Evolutionary conservation across 2,888 invertebrate species (phyloP), one percentile per base, ranked within the genome.

Genomic region (Magallana nippona): DNA sequence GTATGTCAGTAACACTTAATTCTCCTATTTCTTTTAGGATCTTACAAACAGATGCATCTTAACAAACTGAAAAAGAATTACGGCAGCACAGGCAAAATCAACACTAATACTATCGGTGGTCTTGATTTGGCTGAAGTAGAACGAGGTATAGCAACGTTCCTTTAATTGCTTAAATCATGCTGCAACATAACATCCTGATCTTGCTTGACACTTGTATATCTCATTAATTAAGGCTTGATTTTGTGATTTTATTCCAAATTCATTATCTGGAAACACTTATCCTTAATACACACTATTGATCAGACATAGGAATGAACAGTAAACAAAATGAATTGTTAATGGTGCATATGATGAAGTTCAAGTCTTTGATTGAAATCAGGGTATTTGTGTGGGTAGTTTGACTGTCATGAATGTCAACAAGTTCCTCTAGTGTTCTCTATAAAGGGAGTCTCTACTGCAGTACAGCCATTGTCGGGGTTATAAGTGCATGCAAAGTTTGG

Each of bases 41-140:
- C 92, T 5, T 92, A 92, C 85, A 90, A 90, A 71, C 91, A 91
- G 79, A 91, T 91, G 22, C 89, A 92, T 84, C 86, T 90, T 56
- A 87, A 87, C 81, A 90, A 89, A 84, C 84, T 89, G 83, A 88
- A 89, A 86, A 88, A 89, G 84, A 89, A 87, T 55, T 87, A 88
- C 82, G 86, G 86, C 17, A 86, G 85, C 58, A 86, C 86, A 17
- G 81, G 83, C 58, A 89, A 88, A 84, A 57, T 83, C 10, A 83
- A 82, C 79, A 87, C 88, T 17, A 85, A 87, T 57, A 86, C 84
- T 55, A 86, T 87, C 81, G 86, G 86, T 82, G 86, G 87, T 71
- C 88, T 88, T 85, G 89, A 89, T 83, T 86, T 89, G 62, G 88
- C 88, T n/a, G 86, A 88, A 78, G 84, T 82, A 85, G 89, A 89